Percentiles rank a stretch among this genome's conserved stretches.
Conservation (phyloP, 2,113 vertebrate genomes). For the Vidua macroura region DNA sequence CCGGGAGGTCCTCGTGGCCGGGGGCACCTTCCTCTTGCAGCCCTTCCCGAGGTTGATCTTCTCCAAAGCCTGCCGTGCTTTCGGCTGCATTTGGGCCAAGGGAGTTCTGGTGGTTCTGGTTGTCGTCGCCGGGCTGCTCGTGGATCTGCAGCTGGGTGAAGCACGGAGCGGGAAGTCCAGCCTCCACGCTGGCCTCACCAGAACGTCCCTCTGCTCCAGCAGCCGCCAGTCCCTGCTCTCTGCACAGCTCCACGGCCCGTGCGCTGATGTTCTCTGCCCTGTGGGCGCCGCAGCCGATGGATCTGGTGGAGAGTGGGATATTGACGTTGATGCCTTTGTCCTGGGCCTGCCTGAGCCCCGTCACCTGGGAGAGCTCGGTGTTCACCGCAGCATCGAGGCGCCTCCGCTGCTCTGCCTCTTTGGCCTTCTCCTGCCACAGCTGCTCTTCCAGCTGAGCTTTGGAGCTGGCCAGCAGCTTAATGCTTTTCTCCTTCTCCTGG, state of each 20-base stretch:
- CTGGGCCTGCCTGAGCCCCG: slow-evolving; percentile 23
- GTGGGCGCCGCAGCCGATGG: neutral
- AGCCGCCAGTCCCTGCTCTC: neutral
- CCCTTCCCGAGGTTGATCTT: neutral
- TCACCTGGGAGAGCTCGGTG: slow-evolving; percentile 58
- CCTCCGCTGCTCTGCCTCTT: neutral
- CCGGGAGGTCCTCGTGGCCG: slow-evolving; percentile 24
- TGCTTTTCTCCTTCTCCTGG: slow-evolving; percentile 80
- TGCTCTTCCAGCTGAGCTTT: slow-evolving; percentile 66
- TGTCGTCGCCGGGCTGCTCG: neutral
- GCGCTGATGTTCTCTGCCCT: neutral
- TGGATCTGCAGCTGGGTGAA: slow-evolving; percentile 56
- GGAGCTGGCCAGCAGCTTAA: slow-evolving; percentile 77
- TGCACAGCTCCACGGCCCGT: fast-evolving
- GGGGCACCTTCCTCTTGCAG: neutral
- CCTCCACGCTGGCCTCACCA: neutral
- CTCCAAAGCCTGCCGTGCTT: neutral
- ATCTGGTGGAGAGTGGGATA: slow-evolving; percentile 19
- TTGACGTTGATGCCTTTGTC: slow-evolving; percentile 73
- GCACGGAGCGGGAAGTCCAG: neutral
- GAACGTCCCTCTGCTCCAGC: neutral
- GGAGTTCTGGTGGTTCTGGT: neutral
- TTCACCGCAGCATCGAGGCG: slow-evolving; percentile 64
- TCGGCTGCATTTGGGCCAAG: neutral
- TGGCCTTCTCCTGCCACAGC: neutral